These are phyloP conservation scores for Ceratina calcarata DNA, from an alignment of 1,140 invertebrate genomes.

Conservation along the genomic window DNA sequence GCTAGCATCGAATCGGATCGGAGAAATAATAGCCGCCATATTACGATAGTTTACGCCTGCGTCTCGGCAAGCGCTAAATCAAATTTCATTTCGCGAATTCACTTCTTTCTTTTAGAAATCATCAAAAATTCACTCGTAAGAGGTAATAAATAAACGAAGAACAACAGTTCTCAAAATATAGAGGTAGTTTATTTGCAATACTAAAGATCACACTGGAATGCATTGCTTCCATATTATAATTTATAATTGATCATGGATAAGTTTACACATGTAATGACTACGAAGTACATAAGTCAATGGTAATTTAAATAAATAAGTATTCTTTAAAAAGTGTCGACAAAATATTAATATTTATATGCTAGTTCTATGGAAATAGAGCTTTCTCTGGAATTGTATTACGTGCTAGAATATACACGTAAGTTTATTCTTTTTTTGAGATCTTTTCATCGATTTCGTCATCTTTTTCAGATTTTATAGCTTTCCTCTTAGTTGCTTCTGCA, in stretches of 20 bases:
- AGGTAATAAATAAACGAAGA: background rate
- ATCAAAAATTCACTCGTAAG: too few species aligned
- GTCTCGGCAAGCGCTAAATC: constrained; percentile 1
- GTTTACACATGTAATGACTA: too few species aligned
- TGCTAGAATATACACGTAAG: background rate
- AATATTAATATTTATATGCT: constrained; percentile 7
- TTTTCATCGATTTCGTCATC: constrained; percentile 35
- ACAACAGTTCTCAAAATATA: background rate
- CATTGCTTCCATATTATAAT: constrained; percentile 1
- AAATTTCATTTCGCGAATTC: background rate
- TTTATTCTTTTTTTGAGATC: constrained; percentile 35
- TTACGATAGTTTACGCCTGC: background rate
- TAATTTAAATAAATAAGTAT: constrained; percentile 30
- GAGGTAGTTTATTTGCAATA: background rate
- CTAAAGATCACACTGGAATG: background rate
- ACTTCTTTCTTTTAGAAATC: background rate
- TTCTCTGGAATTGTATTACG: too few species aligned
- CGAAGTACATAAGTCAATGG: constrained; percentile 16
- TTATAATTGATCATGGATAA: constrained; percentile 9
- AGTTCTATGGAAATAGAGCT: background rate
- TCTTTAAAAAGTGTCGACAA: background rate
- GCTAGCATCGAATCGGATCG: constrained; percentile 5
- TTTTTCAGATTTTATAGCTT: constrained; percentile 23
- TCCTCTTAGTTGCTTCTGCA: constrained; percentile 52
- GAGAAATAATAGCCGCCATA: constrained; percentile 18